Conservation (phyloP, 2,113 vertebrate species). For the Cochlearius cochlearius region DNA sequence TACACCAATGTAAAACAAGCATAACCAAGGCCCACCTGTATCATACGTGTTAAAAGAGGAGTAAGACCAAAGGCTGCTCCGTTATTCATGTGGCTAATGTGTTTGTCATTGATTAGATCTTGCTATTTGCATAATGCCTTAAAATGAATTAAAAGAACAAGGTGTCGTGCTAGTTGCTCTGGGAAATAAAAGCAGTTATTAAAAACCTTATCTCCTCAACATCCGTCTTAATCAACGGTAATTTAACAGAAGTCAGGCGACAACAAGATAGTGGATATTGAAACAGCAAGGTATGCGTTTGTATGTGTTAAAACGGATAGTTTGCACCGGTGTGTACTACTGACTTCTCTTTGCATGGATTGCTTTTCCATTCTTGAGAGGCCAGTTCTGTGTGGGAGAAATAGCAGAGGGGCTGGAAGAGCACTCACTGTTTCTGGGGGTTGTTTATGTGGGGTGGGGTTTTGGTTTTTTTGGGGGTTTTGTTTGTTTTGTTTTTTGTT, state of each 20-base stretch:
- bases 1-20: not conserved
- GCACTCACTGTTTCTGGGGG: not conserved
- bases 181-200: not conserved
- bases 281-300: not conserved
- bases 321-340: not conserved
- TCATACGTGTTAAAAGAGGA: not conserved
- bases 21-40: not conserved
- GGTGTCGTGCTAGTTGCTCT: not conserved
- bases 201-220: slow-evolving; percentile 10
- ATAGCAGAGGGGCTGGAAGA: not conserved
- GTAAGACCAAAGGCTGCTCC: not conserved
- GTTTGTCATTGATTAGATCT: slow-evolving; percentile 37
- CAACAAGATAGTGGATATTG: not conserved
- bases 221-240: not conserved
- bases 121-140: slow-evolving; percentile 14
- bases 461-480: no score
- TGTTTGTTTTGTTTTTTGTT: no score
- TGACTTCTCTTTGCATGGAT: not conserved
- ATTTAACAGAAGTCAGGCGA: not conserved
- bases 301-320: not conserved
- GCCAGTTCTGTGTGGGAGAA: not conserved
- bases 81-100: not conserved
- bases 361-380: not conserved
- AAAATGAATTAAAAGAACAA: not conserved
- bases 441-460: not conserved